Evolutionary conservation across 2,797 vertebrate species (phyloP).

Genomic region (Florisuga fusca): DNA sequence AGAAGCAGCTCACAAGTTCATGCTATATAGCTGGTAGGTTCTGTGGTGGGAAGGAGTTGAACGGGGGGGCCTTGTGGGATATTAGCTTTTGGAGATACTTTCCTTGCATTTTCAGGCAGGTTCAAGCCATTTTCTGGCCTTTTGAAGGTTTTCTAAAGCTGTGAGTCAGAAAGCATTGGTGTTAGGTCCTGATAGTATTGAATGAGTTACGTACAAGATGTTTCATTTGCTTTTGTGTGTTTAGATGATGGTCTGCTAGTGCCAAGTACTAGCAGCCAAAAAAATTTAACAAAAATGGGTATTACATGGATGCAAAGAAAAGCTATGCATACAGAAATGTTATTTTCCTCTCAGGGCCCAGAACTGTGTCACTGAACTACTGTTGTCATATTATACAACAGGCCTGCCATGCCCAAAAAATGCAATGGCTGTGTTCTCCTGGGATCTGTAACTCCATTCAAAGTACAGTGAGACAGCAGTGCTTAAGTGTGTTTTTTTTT

Average conservation of each 20-base stretch:
- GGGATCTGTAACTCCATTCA: neutral
- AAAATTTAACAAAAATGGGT: neutral
- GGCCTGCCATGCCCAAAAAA: neutral
- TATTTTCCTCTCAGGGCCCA: neutral
- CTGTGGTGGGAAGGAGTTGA: neutral
- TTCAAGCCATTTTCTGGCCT: neutral
- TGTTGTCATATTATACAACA: neutral
- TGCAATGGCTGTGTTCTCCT: neutral
- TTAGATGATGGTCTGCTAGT: neutral
- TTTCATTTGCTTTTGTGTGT: neutral
- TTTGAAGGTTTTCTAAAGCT: neutral
- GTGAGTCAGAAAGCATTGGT: neutral
- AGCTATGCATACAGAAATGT: neutral
- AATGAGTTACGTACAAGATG: neutral
- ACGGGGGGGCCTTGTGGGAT: neutral
- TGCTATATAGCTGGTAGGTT: neutral
- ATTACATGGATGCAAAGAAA: neutral
- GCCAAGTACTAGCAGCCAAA: neutral
- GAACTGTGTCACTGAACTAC: neutral
- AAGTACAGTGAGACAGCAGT: neutral
- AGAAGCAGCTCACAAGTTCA: neutral
- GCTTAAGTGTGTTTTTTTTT: neutral
- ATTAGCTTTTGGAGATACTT: neutral
- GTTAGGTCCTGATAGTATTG: neutral
- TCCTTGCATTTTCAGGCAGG: neutral